Conservation (phyloP, 2,113 vertebrate genomes). For the Proteles cristata region DNA sequence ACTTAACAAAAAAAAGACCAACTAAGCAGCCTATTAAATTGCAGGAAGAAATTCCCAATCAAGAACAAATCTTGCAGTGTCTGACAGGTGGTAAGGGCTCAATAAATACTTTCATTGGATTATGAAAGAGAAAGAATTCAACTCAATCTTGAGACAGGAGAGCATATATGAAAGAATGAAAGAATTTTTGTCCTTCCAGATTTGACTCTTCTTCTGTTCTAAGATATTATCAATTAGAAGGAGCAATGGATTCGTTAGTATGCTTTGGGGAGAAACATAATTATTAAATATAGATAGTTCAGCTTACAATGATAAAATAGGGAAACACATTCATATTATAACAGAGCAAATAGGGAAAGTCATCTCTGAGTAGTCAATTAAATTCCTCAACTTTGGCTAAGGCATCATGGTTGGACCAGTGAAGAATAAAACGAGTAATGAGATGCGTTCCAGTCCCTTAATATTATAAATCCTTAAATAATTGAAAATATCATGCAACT, state of each 20-base stretch:
- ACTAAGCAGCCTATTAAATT: not conserved
- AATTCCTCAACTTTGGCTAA: not conserved
- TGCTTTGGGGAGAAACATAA: not conserved
- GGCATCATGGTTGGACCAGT: not conserved
- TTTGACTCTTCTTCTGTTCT: not conserved
- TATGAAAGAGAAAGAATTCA: not conserved
- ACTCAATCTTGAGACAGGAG: not conserved
- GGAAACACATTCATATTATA: not conserved
- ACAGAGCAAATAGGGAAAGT: not conserved
- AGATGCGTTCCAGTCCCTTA: not conserved
- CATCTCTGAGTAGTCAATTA: not conserved
- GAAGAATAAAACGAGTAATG: slow-evolving; percentile 34
- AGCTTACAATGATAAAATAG: not conserved
- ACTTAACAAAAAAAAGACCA: not conserved
- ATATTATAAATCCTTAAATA: slow-evolving; percentile 34
- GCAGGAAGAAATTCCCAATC: not conserved
- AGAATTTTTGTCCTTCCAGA: not conserved
- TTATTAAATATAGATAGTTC: slow-evolving; percentile 10
- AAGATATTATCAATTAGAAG: not conserved
- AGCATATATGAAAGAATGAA: not conserved
- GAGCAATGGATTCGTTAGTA: not conserved
- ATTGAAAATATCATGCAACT: not conserved
- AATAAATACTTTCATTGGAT: not conserved
- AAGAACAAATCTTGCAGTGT: not conserved
- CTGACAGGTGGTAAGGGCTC: not conserved